Evolutionary conservation across 53 echinoderm and acorn worm species (phyloP), one percentile per base, ranked within the genome.

Genomic region (Hippasteria phrygiana): DNA sequence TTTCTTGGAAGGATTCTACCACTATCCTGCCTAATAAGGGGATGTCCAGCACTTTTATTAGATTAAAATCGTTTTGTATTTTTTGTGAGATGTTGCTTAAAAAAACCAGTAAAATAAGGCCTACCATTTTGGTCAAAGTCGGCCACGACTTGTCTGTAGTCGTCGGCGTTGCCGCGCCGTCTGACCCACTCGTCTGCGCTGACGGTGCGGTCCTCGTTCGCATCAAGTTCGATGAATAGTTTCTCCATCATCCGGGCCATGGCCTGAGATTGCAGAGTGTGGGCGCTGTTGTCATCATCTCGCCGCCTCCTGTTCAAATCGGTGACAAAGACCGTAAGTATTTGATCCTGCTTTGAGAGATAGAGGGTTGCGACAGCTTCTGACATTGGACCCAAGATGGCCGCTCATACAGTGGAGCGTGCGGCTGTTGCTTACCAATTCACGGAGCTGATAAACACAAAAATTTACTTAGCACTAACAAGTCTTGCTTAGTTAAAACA

Each of bases 101-200:
- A 33, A 4, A 17, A n/a, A n/a, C n/a, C n/a, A 11, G 22, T 18
- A 18, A 14, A 59, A 79, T 1, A 26, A 41, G 9, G 36, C 27
- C 14, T 84, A 84, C 84, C 84, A 45, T 84, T 84, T 69, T 53
- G 70, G 84, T 84, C 84, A 35, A 71, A 84, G 18, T 33, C 27
- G 70, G 84, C 35, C 70, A 84, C 46, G 69, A 84, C 35, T 70
- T 51, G 71, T 34, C 24, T 70, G 53, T 53, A 84, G 51, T 84
- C 84, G 16, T 84, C 84, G 11, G 84, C 48, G 51, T 70, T 84
- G 1, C 84, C 84, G 33, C 18, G 20, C 54, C 71, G 84, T 12
- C 53, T 69, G 69, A 71, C 71, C 84, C 84, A 84, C 71, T 84
- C 84, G 4, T 43, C 64, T 13, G n/a, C 51, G 71, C 39, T 48